Evolutionary conservation across 1,140 invertebrate genomes (phyloP), one percentile per base, ranked within the genome.

Genomic region (Cotesia glomerata): DNA sequence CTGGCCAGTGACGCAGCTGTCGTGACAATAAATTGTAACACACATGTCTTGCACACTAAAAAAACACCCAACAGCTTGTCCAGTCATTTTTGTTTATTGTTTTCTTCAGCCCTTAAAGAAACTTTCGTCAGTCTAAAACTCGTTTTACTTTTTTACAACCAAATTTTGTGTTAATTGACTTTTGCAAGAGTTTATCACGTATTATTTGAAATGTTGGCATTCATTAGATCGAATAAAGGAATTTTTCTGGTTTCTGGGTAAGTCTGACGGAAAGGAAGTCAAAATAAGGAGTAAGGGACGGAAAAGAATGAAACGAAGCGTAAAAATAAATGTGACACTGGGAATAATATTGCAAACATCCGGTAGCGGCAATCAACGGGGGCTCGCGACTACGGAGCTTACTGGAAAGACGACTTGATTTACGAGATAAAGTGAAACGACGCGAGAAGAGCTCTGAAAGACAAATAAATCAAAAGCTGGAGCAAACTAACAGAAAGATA

Each of bases 271-370:
- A 45, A 45, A 45, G 39, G 39, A 45, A 11, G 11, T 9, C 7
- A 11, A 52, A 61, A 34, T 34, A 51, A 36, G 5, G 54, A 16
- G 18, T n/a, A 13, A 70, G 39, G 39, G 39, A 45, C 7, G 39
- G 39, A 11, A 39, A 45, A 45, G 39, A 45, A 7, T 70, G 58
- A 39, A 70, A 51, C 77, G 77, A 45, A 45, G 39, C 39, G 39
- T 45, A 45, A 45, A 45, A 45, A 45, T 80, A 80, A 80, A 82
- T 80, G 81, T 82, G 82, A 81, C 62, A 49, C 80, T 11, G 81
- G 81, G 81, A 85, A 79, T 82, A 83, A 84, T 84, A 80, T 77
- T 70, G 80, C 74, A 85, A 85, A 84, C 78, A 83, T 73, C 70
- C 34, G 11, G 16, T 11, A 36, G 11, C 18, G 14, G 71, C 71